Base-by-base conservation (phyloP, 2,888 invertebrate genomes). In the Tachina grossa region DNA sequence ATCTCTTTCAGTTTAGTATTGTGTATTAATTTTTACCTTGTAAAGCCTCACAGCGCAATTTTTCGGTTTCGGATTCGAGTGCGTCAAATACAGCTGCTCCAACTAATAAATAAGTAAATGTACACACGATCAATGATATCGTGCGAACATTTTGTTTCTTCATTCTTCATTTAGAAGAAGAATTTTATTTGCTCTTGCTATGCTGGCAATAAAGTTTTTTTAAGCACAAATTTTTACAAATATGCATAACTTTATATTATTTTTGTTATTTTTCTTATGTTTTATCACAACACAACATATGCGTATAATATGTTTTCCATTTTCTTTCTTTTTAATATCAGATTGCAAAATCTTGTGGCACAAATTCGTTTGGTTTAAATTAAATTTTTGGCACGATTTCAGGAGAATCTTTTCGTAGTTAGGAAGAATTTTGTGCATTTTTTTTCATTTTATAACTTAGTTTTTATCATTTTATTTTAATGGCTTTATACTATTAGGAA, bases 81-180 rank as follows among this genome's bases (percentile, higher is more conserved):
- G 98, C 98, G 94, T 99, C 95, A 94, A 99, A 99, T 91, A 99
- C 98, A 89, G 99, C 99, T 88, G 99, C 99, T 93, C 99, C 99
- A 89, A 99, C 97, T 91, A 99, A 96, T 93, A 99, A 95, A 94
- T 99, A 99, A 91, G 99, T 99, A 95, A 99, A 98, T 94, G 99
- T 99, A 95, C 98, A 98, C 95, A 99, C 99, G 95, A 99, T 99
- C 94, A 99, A 96, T 92, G 99, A 98, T 95, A 99, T 95, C 94
- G 99, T 99, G 95, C 99, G 98, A 94, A 99, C 98, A 97, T 99
- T 99, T 97, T 99, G 99, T 95, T 98, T 98, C 97, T 99, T 99
- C 99, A 99, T 99, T 95, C 95, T 95, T 93, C 93, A 93, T 95
- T 95, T 95, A 92, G 91, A 90, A 92, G 91, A 91, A 89, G 88